Percentiles rank a stretch among this genome's conserved stretches.
Evolutionary conservation across 2,888 invertebrate species (phyloP).

Genomic region (Clivina fossor): DNA sequence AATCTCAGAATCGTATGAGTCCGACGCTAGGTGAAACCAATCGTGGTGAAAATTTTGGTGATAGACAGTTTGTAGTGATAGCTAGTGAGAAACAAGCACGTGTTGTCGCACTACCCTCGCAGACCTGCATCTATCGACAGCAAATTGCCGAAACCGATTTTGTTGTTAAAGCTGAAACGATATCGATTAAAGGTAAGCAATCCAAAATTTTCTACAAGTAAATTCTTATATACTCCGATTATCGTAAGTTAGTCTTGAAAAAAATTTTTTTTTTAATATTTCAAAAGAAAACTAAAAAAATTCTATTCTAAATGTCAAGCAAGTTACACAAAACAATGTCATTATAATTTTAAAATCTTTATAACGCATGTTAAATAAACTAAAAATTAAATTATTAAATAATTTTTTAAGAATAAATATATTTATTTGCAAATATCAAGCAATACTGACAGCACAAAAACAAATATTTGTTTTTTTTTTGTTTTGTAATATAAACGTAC

Average conservation of each 20-base stretch:
- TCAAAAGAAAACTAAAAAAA: too few species aligned
- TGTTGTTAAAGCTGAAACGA: constrained; percentile 92
- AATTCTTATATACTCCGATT: background rate
- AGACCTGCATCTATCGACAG: constrained; percentile 90
- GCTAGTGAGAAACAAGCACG: constrained; percentile 94
- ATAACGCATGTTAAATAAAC: too few species aligned
- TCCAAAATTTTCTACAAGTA: background rate
- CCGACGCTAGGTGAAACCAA: constrained; percentile 64
- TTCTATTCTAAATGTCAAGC: too few species aligned
- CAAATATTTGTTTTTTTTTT: too few species aligned
- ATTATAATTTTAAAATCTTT: too few species aligned
- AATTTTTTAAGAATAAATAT: too few species aligned
- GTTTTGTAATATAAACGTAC: too few species aligned
- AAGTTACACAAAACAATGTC: too few species aligned
- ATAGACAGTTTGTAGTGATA: constrained; percentile 90
- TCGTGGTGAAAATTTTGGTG: constrained; percentile 60
- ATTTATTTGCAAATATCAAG: too few species aligned
- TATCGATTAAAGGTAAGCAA: constrained; percentile 79
- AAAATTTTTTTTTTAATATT: background rate
- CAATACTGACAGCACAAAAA: too few species aligned
- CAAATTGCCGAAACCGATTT: constrained; percentile 92
- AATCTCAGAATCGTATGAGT: constrained; percentile 71
- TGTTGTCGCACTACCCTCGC: constrained; percentile 91
- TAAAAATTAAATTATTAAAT: too few species aligned
- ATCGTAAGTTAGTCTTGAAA: background rate